Percentiles rank a stretch among this genome's conserved stretches.
Conservation (phyloP, 2,888 invertebrate genomes). For the Eupeodes luniger region DNA sequence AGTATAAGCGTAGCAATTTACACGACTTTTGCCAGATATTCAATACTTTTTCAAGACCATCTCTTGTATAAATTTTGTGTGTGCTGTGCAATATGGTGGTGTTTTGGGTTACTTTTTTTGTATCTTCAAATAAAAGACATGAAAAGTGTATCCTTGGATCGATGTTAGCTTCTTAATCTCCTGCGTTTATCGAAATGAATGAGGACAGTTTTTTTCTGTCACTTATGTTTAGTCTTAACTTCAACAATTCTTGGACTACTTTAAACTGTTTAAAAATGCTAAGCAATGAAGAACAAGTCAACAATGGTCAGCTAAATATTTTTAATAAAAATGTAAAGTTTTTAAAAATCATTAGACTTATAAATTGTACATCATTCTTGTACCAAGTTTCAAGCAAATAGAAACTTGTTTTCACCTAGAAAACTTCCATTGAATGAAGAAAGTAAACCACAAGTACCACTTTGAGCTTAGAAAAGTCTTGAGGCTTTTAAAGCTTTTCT, state of each 20-base stretch:
- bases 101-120: conserved; percentile 16
- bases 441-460: too few relatives aligned
- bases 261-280: background rate
- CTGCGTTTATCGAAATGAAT: background rate
- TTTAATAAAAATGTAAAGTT: too few relatives aligned
- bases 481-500: too few relatives aligned
- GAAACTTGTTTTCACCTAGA: too few relatives aligned
- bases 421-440: too few relatives aligned
- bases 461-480: too few relatives aligned
- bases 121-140: conserved; percentile 17
- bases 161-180: background rate
- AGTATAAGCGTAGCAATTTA: conserved; percentile 61
- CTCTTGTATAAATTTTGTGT: conserved; percentile 23
- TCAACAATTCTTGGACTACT: background rate
- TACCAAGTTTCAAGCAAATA: too few relatives aligned
- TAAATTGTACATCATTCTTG: too few relatives aligned
- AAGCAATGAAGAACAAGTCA: too few relatives aligned
- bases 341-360: too few relatives aligned
- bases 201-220: background rate
- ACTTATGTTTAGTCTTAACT: background rate
- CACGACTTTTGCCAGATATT: conserved; percentile 73
- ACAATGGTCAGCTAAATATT: too few relatives aligned
- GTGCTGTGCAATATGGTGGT: conserved; percentile 44
- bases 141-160: conserved; percentile 7
- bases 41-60: conserved; percentile 68